These are phyloP conservation scores for Sicus ferrugineus DNA, from an alignment of 2,888 invertebrate species.

Conservation along the genomic window DNA sequence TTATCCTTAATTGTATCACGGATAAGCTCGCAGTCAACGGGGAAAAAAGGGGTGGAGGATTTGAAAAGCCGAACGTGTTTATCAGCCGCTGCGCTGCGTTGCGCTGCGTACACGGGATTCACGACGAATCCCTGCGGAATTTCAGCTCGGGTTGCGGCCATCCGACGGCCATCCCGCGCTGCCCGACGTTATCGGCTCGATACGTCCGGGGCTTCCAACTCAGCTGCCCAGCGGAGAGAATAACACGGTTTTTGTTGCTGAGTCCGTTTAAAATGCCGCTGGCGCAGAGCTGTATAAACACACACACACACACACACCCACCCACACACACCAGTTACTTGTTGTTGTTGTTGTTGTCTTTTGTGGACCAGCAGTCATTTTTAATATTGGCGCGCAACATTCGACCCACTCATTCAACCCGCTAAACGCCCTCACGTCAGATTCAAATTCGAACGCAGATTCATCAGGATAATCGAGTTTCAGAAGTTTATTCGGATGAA, in stretches of 20 bases:
- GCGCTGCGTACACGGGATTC: no score
- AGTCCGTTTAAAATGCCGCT: not conserved
- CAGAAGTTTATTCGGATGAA: constrained; percentile 51
- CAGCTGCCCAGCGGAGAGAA: not conserved
- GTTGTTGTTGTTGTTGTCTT: not conserved
- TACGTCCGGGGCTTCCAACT: not conserved
- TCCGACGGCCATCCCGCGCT: no score
- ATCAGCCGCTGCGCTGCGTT: no score
- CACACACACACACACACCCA: not conserved
- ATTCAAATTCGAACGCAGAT: constrained; percentile 56
- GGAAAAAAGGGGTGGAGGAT: no score
- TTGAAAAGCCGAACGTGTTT: no score
- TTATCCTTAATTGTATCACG: no score
- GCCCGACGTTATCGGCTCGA: not conserved
- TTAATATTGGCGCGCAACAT: no score
- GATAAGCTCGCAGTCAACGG: no score
- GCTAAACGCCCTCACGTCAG: no score
- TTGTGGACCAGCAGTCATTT: not conserved
- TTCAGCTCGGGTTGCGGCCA: no score
- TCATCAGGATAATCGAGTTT: constrained; percentile 62
- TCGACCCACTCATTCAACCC: no score
- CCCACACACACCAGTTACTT: not conserved
- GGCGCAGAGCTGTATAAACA: not conserved
- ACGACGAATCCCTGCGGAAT: no score
- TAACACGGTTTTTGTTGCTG: not conserved